Evolutionary conservation across 2,113 vertebrate genomes (phyloP).

Genomic region (Corydoras sp.): DNA sequence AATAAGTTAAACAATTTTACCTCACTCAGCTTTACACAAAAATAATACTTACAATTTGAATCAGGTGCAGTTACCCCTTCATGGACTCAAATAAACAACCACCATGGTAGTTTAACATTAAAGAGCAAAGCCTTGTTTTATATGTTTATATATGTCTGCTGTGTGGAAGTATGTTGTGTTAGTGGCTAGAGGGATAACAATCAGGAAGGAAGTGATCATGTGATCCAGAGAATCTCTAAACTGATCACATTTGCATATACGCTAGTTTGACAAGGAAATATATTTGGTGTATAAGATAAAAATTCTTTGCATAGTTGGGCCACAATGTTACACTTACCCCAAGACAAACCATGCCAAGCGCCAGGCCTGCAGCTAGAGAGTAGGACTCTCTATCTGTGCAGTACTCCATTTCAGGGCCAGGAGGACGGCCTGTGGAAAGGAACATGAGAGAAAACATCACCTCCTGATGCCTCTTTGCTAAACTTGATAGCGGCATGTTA

Average conservation of each 20-base stretch:
- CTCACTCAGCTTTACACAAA: too few species aligned
- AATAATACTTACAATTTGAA: too few species aligned
- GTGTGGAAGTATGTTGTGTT: not conserved
- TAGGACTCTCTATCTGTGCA: slow-evolving; percentile 96
- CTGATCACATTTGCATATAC: not conserved
- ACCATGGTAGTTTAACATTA: too few species aligned
- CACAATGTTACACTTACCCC: slow-evolving; percentile 71
- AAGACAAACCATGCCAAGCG: slow-evolving; percentile 96
- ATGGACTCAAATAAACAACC: too few species aligned
- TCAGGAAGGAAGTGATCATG: slow-evolving; percentile 12
- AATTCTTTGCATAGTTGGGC: slow-evolving; percentile 8
- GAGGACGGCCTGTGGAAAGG: slow-evolving; percentile 72
- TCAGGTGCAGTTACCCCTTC: too few species aligned
- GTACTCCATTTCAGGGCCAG: slow-evolving; percentile 97
- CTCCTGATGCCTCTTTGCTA: too few species aligned
- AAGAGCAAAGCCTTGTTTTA: too few species aligned
- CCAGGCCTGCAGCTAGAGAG: slow-evolving; percentile 88
- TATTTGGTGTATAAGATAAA: not conserved
- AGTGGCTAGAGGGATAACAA: slow-evolving; percentile 3
- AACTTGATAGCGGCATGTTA: too few species aligned
- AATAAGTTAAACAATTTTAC: too few species aligned
- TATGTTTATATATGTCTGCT: too few species aligned
- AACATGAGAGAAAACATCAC: not conserved
- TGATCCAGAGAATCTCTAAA: slow-evolving; percentile 1
- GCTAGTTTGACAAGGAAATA: slow-evolving; percentile 2